Conservation (phyloP, 1,140 invertebrate genomes). For the Orussus abietinus region DNA sequence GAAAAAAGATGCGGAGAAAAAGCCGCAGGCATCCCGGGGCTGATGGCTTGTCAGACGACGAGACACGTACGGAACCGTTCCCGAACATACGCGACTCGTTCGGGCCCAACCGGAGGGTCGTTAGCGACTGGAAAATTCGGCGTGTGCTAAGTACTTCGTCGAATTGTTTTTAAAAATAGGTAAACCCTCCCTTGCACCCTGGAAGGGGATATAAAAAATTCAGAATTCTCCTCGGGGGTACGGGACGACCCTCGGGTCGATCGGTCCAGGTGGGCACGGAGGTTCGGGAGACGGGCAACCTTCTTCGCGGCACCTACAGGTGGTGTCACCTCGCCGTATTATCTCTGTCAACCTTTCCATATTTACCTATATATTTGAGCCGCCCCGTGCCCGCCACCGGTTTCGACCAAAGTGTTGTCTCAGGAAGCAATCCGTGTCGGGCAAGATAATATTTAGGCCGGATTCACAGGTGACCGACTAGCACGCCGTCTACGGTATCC, state of each 20-base stretch:
- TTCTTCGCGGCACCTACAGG: constrained; percentile 23
- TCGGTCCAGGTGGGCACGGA: too few relatives aligned
- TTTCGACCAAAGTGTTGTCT: constrained; percentile 15
- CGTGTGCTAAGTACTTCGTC: too few relatives aligned
- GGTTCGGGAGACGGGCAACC: too few relatives aligned
- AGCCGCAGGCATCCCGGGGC: not conserved
- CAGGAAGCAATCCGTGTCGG: constrained; percentile 26
- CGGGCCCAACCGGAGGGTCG: not conserved
- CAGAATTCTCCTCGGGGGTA: too few relatives aligned
- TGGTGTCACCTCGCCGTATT: constrained; percentile 26
- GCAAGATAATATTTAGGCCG: constrained; percentile 30
- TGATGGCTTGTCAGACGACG: constrained; percentile 15
- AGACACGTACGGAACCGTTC: constrained; percentile 13
- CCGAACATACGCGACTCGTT: constrained; percentile 6
- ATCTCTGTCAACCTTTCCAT: constrained; percentile 29
- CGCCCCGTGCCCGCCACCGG: constrained; percentile 12
- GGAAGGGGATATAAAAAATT: too few relatives aligned
- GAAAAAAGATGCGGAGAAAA: not conserved
- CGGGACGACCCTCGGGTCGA: too few relatives aligned
- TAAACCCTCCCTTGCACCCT: too few relatives aligned
- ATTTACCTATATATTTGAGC: constrained; percentile 35
- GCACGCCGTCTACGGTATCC: too few relatives aligned
- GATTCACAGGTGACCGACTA: too few relatives aligned
- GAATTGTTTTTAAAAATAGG: too few relatives aligned
- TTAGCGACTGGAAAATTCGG: too few relatives aligned